Base-by-base conservation (phyloP, 2,888 invertebrate genomes). In the Cybosia mesomella region DNA sequence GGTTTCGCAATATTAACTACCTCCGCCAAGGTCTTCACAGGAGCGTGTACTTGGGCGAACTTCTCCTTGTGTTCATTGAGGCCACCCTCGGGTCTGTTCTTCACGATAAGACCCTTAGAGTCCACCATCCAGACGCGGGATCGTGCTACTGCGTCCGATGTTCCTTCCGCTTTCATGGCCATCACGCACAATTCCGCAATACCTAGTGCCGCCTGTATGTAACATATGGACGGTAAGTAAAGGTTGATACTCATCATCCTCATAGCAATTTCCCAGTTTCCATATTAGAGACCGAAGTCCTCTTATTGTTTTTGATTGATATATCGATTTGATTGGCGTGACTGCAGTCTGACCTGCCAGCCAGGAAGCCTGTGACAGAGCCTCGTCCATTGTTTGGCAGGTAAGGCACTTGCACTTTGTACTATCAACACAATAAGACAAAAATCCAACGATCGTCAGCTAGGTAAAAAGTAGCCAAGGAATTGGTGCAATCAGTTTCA, bases 61-160 rank as follows among this genome's bases (percentile, higher is more conserved):
- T 95, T 95, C 69, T 95, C 93, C 91, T 99, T 99, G 90, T 99
- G 98, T 69, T 96, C 97, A 70, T 95, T 96, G 58, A 98, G 83
- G 0, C 98, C 98, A 13, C 98, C 98, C 77, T 96, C 96, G 9
- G 98, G 98, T 60, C 99, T 76, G 92, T 98, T 95, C 90, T 97
- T 98, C 0, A 98, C 98, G 86, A 99, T 97, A 24, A 99, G 96
- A 0, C 99, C 99, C 84, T 97, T 98, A 32, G 98, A 98, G 93
- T 99, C 99, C 61, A 99, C 98, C 97, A 99, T 96, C 98, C 98
- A 99, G 85, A 99, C 98, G 85, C 97, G 97, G 2, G 91, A 91
- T 70, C 96, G 96, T 0, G 99, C 99, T 9, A 98, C 97, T 36
- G 96, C 96, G 28, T 97, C 96, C 0, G 96, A 86, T 0, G 96